Conservation (phyloP, 1,140 invertebrate genomes). For the Coptotermes formosanus region DNA sequence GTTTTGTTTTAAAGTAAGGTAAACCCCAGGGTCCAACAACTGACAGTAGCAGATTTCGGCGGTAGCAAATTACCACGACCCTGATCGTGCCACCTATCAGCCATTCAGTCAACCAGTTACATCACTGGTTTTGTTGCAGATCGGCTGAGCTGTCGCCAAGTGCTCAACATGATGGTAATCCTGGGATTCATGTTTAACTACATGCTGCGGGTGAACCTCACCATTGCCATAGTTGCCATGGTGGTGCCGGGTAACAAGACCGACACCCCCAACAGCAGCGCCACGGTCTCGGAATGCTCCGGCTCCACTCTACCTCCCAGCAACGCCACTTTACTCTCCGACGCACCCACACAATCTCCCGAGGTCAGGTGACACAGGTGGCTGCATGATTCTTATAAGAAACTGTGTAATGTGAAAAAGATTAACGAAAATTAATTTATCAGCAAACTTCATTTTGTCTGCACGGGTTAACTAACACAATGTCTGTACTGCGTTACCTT, state of each 20-base stretch:
- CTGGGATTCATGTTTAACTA: conserved; percentile 86
- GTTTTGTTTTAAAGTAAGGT: too few relatives aligned
- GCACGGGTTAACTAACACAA: too few relatives aligned
- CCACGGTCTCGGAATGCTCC: not conserved
- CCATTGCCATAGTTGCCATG: conserved; percentile 88
- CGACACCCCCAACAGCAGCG: conserved; percentile 33
- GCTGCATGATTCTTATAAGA: too few relatives aligned
- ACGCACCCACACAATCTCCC: not conserved
- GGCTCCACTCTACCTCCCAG: not conserved
- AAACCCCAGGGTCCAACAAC: too few relatives aligned
- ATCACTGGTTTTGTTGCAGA: conserved; percentile 53
- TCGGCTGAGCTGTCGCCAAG: conserved; percentile 70
- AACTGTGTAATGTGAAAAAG: too few relatives aligned
- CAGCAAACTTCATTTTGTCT: too few relatives aligned
- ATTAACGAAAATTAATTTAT: too few relatives aligned
- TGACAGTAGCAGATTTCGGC: too few relatives aligned
- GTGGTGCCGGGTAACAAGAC: conserved; percentile 54
- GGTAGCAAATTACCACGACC: too few relatives aligned
- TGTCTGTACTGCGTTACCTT: too few relatives aligned
- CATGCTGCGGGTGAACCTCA: conserved; percentile 83
- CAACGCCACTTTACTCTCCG: conserved; percentile 42
- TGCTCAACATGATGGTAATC: conserved; percentile 80
- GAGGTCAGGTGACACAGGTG: not conserved
- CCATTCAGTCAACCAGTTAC: too few relatives aligned
- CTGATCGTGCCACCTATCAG: too few relatives aligned